Evolutionary conservation across 2,797 vertebrate species (phyloP).

Genomic region (Emys orbicularis): DNA sequence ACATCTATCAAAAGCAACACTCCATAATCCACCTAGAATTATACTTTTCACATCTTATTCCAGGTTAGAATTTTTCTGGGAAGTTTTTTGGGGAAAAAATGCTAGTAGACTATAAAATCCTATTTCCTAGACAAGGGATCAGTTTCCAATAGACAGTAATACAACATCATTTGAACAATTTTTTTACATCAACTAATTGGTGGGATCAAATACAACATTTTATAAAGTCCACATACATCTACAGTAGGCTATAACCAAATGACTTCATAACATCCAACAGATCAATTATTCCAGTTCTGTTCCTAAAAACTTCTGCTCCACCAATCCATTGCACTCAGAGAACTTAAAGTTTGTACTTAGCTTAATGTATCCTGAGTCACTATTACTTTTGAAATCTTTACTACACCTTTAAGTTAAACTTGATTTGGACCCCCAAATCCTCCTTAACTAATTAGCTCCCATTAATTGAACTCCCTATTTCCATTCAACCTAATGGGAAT

Average conservation of each 20-base stretch:
- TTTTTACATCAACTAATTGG: background rate
- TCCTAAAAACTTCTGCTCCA: background rate
- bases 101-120: background rate
- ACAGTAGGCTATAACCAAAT: fast-evolving
- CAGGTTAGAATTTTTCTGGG: background rate
- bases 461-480: background rate
- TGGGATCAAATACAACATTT: background rate
- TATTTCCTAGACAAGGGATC: background rate
- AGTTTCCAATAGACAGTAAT: background rate
- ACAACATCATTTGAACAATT: background rate
- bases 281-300: background rate
- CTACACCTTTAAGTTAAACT: background rate
- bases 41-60: background rate
- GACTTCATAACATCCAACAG: background rate
- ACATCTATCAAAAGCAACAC: background rate
- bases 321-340: background rate
- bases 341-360: background rate
- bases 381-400: background rate
- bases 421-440: background rate
- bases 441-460: background rate
- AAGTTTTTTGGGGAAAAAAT: background rate
- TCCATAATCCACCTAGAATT: background rate
- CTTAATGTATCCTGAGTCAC: background rate
- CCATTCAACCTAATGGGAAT: background rate
- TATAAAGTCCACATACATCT: background rate